Conservation (phyloP, 2,113 vertebrate species). For the Pteropus alecto region DNA sequence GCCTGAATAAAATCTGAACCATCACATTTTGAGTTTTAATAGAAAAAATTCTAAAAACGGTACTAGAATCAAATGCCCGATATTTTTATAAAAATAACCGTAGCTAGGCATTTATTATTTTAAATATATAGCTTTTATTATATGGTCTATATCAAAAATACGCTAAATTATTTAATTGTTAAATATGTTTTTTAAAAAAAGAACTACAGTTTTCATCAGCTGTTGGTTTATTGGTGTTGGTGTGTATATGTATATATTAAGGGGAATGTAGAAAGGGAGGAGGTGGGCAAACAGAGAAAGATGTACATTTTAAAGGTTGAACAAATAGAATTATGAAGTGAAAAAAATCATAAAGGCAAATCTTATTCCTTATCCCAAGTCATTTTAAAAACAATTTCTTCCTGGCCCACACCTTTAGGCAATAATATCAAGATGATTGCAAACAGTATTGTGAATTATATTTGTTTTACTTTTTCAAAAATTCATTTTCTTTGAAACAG, state of each 20-base stretch:
- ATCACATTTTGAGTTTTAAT: neutral
- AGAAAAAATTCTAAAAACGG: neutral
- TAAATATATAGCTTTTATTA: neutral
- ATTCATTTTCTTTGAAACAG: neutral
- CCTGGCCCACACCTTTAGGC: neutral
- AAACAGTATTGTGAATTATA: neutral
- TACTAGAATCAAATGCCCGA: neutral
- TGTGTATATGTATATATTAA: neutral
- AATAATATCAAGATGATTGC: neutral
- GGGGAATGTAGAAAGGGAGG: neutral
- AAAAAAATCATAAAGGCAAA: neutral
- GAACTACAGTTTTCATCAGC: neutral
- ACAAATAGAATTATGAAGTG: slow-evolving; percentile 4
- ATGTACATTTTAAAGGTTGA: neutral
- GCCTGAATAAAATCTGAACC: neutral
- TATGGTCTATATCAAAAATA: neutral
- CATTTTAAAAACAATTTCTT: neutral
- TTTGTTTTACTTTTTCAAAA: slow-evolving; percentile 1
- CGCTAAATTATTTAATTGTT: slow-evolving; percentile 33
- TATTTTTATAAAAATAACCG: slow-evolving; percentile 19
- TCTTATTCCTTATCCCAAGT: neutral
- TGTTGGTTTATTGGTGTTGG: neutral
- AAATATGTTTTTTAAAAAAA: neutral
- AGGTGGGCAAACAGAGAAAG: neutral
- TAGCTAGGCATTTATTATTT: neutral